Percentiles rank a stretch among this genome's conserved stretches.
phyloP scores from a whole-genome alignment of 2,888 invertebrate species.

The Rhingia campestris region DNA sequence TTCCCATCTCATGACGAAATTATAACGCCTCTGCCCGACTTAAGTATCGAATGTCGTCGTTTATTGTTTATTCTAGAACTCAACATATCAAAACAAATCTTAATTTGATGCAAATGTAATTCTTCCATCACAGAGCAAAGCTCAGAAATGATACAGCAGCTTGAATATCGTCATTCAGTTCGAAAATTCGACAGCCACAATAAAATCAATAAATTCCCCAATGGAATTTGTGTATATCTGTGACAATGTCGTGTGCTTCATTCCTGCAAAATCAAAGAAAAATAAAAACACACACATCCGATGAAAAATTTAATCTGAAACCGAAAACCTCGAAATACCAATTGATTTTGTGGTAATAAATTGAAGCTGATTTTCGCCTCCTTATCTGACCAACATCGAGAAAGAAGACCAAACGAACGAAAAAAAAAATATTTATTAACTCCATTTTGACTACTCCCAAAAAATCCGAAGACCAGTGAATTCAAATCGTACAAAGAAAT shows the following conservation, averaged over 20 bases:
- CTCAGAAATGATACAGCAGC: background rate
- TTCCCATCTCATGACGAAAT: too few species aligned
- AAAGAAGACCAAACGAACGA: constrained; percentile 47
- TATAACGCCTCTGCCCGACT: too few species aligned
- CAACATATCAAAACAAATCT: background rate
- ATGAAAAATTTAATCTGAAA: constrained; percentile 29
- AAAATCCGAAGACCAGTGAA: constrained; percentile 48
- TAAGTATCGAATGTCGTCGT: too few species aligned
- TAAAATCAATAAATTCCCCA: constrained; percentile 52
- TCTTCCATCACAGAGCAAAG: background rate
- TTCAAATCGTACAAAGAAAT: constrained; percentile 65
- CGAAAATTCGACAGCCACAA: constrained; percentile 22
- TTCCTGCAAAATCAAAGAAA: constrained; percentile 31
- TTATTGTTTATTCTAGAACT: too few species aligned
- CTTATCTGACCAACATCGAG: constrained; percentile 66
- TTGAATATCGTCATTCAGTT: background rate
- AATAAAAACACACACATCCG: constrained; percentile 33
- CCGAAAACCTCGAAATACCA: constrained; percentile 66
- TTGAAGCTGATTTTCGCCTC: constrained; percentile 72
- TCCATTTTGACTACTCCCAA: constrained; percentile 70
- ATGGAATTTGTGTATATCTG: constrained; percentile 48
- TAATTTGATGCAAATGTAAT: background rate
- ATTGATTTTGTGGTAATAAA: constrained; percentile 73
- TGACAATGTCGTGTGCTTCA: constrained; percentile 54
- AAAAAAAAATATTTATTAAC: constrained; percentile 61